Percentiles rank a stretch among this genome's conserved stretches.
Evolutionary conservation across 1,140 invertebrate species (phyloP).

Genomic region (Eueides isabella): DNA sequence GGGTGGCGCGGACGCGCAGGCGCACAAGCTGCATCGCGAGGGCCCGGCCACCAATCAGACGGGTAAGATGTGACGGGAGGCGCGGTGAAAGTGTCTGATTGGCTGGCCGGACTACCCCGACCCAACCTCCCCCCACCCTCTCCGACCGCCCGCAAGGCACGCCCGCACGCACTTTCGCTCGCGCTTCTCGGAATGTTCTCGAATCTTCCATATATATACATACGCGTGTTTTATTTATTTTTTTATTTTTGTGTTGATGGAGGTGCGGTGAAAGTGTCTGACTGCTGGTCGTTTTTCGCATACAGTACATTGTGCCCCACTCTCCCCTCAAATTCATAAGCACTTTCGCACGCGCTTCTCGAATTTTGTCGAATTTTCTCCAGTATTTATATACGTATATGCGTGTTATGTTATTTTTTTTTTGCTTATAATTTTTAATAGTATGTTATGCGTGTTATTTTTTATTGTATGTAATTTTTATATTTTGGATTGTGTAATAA

Average conservation of each 20-base stretch:
- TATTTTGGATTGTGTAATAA: neutral
- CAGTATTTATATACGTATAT: neutral
- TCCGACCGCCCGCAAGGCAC: conserved; percentile 36
- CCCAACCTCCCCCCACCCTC: conserved; percentile 41
- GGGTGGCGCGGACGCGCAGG: conserved; percentile 80
- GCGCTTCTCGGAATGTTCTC: conserved; percentile 50
- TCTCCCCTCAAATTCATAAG: conserved; percentile 64
- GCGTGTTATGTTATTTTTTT: conserved; percentile 20
- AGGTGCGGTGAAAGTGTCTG: conserved; percentile 41
- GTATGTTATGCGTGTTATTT: neutral
- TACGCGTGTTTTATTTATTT: conserved; percentile 21
- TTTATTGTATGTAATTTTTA: no score
- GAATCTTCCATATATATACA: neutral
- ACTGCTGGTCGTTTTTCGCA: conserved; percentile 63
- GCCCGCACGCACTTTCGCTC: conserved; percentile 81
- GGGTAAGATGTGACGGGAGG: conserved; percentile 75
- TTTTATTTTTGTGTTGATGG: conserved; percentile 5
- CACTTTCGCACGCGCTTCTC: conserved; percentile 77
- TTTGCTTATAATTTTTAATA: neutral
- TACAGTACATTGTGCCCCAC: conserved; percentile 28
- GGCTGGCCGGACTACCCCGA: conserved; percentile 65
- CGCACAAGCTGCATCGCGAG: conserved; percentile 72
- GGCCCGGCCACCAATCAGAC: conserved; percentile 82
- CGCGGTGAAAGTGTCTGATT: conserved; percentile 72
- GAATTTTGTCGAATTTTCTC: neutral